Base-by-base conservation (phyloP, 2,888 invertebrate species). In the Xestoiulus laeticollis region DNA sequence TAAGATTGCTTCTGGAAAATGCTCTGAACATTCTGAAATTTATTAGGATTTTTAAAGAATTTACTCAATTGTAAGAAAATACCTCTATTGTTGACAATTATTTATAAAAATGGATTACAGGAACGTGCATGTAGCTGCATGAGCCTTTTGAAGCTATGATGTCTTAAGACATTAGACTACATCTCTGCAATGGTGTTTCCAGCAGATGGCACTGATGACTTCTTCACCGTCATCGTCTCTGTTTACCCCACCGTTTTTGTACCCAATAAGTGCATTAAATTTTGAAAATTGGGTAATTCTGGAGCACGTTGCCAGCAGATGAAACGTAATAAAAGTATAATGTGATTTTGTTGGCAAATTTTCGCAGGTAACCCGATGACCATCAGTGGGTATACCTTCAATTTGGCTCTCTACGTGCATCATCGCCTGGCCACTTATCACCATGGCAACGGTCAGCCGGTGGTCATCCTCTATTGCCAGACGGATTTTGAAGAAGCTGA, bases 361-460 rank as follows among this genome's bases (percentile, higher is more conserved):
- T 33, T 87, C 30, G 30, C 30, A 59, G 44, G 92, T 87, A 91
- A 92, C 19, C 92, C 93, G 90, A 89, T 90, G 16, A 89, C 89
- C 16, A 90, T 93, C 43, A 95, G 96, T 0, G 89, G 90, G 12
- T 96, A 98, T 91, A 96, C 96, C 14, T 97, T 95, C 92, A 93
- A 93, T 85, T 93, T 97, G 89, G 96, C 96, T 0, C 94, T 94
- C 91, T 95, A 96, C 91, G 93, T 96, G 44, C 95, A 95, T 91
- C 91, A 93, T 48, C 93, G 94, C 88, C 92, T 98, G 83, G 90
- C 92, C 30, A 91, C 91, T 1, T 92, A 97, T 86, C 93, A 93
- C 88, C 97, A 99, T 92, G 91, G 91, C 22, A 98, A 97, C 93
- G 95, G 95, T 0, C 92, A 92, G 44, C 94, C 94, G 38, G 94